Conservation (phyloP, 2,797 vertebrate species). For the Scyliorhinus canicula region DNA sequence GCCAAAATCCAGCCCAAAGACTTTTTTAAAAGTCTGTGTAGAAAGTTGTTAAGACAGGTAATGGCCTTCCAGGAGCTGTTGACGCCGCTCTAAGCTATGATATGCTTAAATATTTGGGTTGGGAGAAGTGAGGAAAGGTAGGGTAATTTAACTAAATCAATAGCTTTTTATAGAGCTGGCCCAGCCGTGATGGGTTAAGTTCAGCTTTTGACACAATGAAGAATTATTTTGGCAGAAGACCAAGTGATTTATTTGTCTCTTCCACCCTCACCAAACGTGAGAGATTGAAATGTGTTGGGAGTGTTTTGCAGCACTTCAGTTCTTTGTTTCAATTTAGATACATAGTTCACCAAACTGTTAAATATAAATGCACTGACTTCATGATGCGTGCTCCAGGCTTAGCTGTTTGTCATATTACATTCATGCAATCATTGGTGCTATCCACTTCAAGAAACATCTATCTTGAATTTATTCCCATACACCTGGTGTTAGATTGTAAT, state of each 20-base stretch:
- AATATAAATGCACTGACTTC: neutral
- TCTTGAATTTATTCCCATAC: neutral
- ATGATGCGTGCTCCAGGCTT: neutral
- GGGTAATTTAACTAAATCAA: neutral
- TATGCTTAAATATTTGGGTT: neutral
- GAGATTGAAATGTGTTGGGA: neutral
- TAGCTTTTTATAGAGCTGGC: neutral
- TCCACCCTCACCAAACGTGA: neutral
- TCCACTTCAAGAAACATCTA: neutral
- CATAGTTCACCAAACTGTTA: neutral
- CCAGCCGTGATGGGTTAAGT: neutral
- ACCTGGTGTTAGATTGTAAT: neutral
- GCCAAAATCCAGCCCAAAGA: neutral
- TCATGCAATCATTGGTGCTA: slow-evolving; percentile 22
- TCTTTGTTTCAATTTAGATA: slow-evolving; percentile 16
- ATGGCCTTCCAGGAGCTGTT: neutral
- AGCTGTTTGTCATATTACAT: slow-evolving; percentile 8
- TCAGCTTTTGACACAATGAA: neutral
- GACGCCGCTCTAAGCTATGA: neutral
- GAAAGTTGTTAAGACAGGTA: neutral
- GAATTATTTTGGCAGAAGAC: neutral
- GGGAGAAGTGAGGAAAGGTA: neutral
- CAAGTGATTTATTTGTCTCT: neutral
- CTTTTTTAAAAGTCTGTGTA: neutral
- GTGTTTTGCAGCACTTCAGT: neutral